These are phyloP conservation scores for Pachydiplax longipennis DNA, from an alignment of 2,888 invertebrate genomes.

Conservation along the genomic window DNA sequence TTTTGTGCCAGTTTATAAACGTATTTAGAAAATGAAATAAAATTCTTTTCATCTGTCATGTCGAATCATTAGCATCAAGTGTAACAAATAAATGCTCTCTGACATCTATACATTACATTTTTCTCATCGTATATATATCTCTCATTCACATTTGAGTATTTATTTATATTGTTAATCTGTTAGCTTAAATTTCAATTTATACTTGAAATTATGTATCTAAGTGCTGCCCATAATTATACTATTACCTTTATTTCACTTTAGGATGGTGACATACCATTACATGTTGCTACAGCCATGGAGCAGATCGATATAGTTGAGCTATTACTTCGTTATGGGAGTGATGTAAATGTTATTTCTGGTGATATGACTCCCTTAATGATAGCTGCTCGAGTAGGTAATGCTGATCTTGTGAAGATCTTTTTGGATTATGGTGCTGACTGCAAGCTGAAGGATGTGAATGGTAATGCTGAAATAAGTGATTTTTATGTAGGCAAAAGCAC, in stretches of 20 bases:
- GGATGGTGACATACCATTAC: conserved; percentile 55
- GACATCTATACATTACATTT: too few species aligned
- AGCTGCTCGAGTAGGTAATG: conserved; percentile 54
- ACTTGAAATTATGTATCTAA: too few species aligned
- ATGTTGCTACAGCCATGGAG: conserved; percentile 54
- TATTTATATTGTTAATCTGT: too few species aligned
- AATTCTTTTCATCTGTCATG: too few species aligned
- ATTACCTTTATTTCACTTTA: conserved; percentile 46
- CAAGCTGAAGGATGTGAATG: conserved; percentile 54
- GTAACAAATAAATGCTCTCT: too few species aligned
- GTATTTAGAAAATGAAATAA: too few species aligned
- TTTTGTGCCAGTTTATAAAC: too few species aligned
- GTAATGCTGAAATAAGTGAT: conserved; percentile 48
- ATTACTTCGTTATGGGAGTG: conserved; percentile 54
- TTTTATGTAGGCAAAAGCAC: background rate
- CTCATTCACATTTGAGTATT: too few species aligned
- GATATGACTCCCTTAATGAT: conserved; percentile 56
- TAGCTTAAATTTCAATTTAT: too few species aligned
- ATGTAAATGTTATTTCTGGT: conserved; percentile 54
- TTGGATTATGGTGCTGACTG: conserved; percentile 54
- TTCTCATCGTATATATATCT: too few species aligned
- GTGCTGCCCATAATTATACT: too few species aligned
- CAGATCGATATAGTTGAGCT: conserved; percentile 55
- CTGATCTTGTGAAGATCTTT: conserved; percentile 54
- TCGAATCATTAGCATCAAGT: too few species aligned